Evolutionary conservation across 2,888 invertebrate genomes (phyloP).

Genomic region (Hypolimnas misippus): DNA sequence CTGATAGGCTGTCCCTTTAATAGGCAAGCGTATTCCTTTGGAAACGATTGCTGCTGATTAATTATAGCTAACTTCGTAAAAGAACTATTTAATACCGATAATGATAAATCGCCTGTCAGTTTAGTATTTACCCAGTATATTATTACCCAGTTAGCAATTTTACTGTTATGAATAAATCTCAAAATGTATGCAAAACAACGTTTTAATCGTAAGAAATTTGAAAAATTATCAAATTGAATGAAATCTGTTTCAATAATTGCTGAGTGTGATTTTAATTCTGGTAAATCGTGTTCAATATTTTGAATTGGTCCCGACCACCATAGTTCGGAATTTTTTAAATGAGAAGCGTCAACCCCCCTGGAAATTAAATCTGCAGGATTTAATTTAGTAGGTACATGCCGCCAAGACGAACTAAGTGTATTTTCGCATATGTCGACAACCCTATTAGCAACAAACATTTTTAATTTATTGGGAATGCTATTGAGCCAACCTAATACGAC

Average conservation of each 20-base stretch:
- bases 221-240: slow-evolving; percentile 13
- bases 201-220: slow-evolving; percentile 15
- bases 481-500: slow-evolving; percentile 21
- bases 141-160: slow-evolving; percentile 6
- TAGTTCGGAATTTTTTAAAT: background rate
- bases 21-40: no score
- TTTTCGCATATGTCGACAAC: slow-evolving; percentile 38
- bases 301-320: slow-evolving; percentile 23
- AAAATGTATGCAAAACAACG: slow-evolving; percentile 12
- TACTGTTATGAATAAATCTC: slow-evolving; percentile 26
- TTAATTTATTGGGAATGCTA: slow-evolving; percentile 16
- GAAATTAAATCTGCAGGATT: slow-evolving; percentile 33
- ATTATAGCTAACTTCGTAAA: background rate
- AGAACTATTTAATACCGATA: background rate
- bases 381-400: slow-evolving; percentile 19
- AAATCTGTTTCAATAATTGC: background rate
- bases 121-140: no score
- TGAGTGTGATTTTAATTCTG: slow-evolving; percentile 16
- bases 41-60: no score
- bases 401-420: slow-evolving; percentile 24
- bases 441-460: slow-evolving; percentile 42
- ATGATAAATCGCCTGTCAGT: background rate
- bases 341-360: slow-evolving; percentile 7
- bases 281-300: slow-evolving; percentile 9
- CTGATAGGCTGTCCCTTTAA: background rate